Base-by-base conservation (phyloP, 2,888 invertebrate species). In the Trissolcus brochymenae region DNA sequence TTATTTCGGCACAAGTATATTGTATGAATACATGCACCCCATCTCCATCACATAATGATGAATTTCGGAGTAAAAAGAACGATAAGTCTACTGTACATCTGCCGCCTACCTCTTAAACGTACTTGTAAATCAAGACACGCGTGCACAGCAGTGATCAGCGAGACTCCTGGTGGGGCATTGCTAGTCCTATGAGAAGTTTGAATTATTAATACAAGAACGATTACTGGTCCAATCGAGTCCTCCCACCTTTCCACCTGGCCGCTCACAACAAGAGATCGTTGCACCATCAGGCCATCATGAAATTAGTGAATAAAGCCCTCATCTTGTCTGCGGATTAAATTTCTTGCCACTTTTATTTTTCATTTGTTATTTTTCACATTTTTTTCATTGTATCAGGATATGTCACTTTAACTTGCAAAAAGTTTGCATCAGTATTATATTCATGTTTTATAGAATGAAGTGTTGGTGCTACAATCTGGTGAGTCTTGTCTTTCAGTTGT, bases 81-180 rank as follows among this genome's bases (percentile, higher is more conserved):
- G 46, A 46, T 4, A n/a, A 46, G 14, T 16, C 1, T 54, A 60
- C 54, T 50, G 82, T 82, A 82, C 85, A 85, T 85, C 84, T 84
- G 85, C 85, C 83, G 84, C 84, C 82, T 85, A 83, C 83, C 81
- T 84, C 81, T 81, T 84, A 84, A 86, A 82, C 81, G 84, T 81
- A 85, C 84, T 84, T 86, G 86, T 86, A 87, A 87, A 87, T 87
- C 86, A 86, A 84, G 82, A 79, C 81, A 81, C 81, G 82, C 79
- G 82, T 76, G 80, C 80, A 81, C 75, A 64, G 61, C 53, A 68
- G 68, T 50, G 76, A 80, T 78, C 78, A 62, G 35, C 11, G 9
- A 9, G 62, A 73, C 77, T 80, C 78, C 80, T 78, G 80, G 82
- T 81, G 80, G 80, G 81, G 79, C 53, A 61, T 56, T 25, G 62